Conservation (phyloP, 2,113 vertebrate genomes). For the Sitta europaea region DNA sequence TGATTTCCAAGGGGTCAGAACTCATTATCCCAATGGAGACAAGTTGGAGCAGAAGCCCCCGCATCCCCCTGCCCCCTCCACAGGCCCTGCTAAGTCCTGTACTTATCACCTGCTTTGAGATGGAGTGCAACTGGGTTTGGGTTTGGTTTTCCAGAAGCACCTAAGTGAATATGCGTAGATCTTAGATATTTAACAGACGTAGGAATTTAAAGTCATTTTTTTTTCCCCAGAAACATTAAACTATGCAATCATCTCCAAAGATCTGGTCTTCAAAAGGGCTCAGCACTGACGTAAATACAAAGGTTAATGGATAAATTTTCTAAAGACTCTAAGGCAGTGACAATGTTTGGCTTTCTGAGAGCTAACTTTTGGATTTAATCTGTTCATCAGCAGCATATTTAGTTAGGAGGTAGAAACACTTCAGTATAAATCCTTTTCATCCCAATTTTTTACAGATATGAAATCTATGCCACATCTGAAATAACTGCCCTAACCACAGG, state of each 20-base stretch:
- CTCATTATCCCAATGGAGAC: background rate
- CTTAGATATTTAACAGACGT: background rate
- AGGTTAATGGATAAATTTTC: background rate
- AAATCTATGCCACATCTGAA: background rate
- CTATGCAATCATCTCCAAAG: background rate
- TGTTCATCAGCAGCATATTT: background rate
- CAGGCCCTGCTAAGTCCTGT: background rate
- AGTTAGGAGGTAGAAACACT: background rate
- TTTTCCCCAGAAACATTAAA: background rate
- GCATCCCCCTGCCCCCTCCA: background rate
- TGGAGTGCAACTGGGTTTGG: rapidly evolving
- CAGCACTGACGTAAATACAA: background rate
- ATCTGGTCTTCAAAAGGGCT: background rate
- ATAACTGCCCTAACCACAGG: background rate
- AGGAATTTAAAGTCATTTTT: background rate
- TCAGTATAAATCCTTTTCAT: background rate
- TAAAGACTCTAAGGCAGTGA: background rate
- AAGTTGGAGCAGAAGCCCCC: background rate
- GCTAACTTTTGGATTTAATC: background rate
- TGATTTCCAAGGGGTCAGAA: background rate
- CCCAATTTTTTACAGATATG: background rate
- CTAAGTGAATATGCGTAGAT: background rate
- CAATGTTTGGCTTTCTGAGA: background rate
- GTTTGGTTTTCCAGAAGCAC: background rate
- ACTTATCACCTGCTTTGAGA: background rate